Evolutionary conservation across 2,113 vertebrate species (phyloP).

Genomic region (Corythaixoides concolor): DNA sequence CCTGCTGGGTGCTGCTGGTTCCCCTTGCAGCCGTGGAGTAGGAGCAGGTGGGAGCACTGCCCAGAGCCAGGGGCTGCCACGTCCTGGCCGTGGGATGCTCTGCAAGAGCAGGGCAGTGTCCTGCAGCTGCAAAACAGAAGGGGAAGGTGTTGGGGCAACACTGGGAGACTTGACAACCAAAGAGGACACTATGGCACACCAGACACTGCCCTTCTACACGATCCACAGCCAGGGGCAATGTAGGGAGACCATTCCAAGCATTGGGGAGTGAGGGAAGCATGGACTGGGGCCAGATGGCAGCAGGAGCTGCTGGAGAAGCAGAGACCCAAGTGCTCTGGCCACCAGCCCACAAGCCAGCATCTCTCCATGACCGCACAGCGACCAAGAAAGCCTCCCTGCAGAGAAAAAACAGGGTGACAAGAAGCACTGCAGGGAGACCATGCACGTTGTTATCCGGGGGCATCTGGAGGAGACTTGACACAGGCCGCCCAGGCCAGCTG

Average conservation of each 20-base stretch:
- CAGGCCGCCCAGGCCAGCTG: neutral
- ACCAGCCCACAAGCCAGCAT: neutral
- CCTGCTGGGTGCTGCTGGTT: neutral
- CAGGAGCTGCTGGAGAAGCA: neutral
- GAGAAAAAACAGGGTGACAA: neutral
- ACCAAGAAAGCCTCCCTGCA: neutral
- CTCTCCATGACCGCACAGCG: fast-evolving
- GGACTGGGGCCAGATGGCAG: neutral
- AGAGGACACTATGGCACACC: neutral
- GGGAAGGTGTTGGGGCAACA: fast-evolving
- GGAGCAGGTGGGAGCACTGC: neutral
- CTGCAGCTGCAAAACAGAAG: neutral
- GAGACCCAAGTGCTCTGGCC: neutral
- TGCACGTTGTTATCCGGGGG: neutral
- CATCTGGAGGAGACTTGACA: slow-evolving; percentile 14
- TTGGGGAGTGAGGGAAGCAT: neutral
- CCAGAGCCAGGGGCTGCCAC: fast-evolving
- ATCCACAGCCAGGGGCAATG: neutral
- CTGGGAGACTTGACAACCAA: neutral
- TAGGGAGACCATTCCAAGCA: fast-evolving
- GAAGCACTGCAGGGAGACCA: neutral
- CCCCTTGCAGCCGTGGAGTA: fast-evolving
- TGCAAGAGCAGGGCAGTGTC: neutral
- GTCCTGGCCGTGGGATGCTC: neutral
- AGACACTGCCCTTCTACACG: neutral